Percentiles rank a stretch among this genome's conserved stretches.
phyloP scores from a whole-genome alignment of 35 echinoderm and acorn worm species.

The Acanthaster planci region DNA sequence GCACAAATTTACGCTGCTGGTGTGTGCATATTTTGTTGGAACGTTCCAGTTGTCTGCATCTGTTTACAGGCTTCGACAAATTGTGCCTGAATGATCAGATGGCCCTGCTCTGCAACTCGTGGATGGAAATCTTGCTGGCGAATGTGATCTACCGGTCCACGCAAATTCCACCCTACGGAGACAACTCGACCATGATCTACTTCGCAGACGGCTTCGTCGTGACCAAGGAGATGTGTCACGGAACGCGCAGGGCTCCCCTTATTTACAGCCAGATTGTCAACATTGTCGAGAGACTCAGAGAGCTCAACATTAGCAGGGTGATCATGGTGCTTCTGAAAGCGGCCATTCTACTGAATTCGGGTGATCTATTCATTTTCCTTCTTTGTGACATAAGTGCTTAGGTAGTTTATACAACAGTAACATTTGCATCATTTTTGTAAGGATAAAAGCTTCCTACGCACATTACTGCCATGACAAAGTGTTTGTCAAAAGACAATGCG shows the following conservation, averaged over 20 bases:
- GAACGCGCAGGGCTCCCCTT: neutral
- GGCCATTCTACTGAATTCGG: neutral
- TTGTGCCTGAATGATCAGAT: slow-evolving; percentile 78
- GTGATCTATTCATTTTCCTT: neutral
- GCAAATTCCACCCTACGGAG: slow-evolving; percentile 31
- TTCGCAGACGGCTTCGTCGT: slow-evolving; percentile 73
- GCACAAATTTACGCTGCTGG: too few species aligned
- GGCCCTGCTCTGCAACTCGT: slow-evolving; percentile 62
- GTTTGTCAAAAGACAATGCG: too few species aligned
- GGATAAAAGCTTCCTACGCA: too few species aligned
- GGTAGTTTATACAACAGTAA: too few species aligned
- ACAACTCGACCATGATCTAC: slow-evolving; percentile 31
- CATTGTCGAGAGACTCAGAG: neutral
- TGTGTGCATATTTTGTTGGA: too few species aligned
- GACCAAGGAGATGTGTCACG: slow-evolving; percentile 15
- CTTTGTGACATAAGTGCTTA: too few species aligned
- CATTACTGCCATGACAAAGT: too few species aligned
- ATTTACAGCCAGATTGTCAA: neutral
- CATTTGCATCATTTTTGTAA: too few species aligned
- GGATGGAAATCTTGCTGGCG: slow-evolving; percentile 73
- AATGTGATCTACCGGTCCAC: slow-evolving; percentile 68
- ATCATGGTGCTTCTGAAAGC: slow-evolving; percentile 4
- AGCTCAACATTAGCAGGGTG: neutral
- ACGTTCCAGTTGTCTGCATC: too few species aligned
- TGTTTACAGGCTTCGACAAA: slow-evolving; percentile 51